Evolutionary conservation across 2,797 vertebrate species (phyloP).

Genomic region (Alcedo quadribrachys): DNA sequence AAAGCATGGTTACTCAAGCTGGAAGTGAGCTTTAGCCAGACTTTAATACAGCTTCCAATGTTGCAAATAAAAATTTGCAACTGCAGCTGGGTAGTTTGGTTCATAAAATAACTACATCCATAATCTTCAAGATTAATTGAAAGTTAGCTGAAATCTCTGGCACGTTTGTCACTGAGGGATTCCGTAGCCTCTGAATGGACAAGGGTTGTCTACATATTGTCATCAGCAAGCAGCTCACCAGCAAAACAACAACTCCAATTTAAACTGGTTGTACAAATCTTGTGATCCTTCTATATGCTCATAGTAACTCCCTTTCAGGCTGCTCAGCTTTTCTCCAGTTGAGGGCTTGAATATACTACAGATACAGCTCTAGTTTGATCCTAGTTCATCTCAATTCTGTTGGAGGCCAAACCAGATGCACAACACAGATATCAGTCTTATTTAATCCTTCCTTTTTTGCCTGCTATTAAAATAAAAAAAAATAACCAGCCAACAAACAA

Average conservation of each 20-base stretch:
- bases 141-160: slow-evolving; percentile 50
- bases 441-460: neutral
- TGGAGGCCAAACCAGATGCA: neutral
- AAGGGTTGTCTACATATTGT: neutral
- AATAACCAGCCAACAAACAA: too few species aligned
- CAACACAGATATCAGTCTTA: neutral
- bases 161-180: neutral
- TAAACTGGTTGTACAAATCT: neutral
- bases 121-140: slow-evolving; percentile 39
- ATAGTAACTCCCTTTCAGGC: neutral
- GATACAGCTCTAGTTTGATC: neutral
- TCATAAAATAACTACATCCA: slow-evolving; percentile 33
- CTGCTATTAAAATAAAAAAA: neutral
- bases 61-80: slow-evolving; percentile 52
- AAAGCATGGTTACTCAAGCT: slow-evolving; percentile 62
- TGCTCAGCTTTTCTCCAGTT: neutral
- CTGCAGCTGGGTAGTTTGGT: slow-evolving; percentile 38
- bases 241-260: neutral
- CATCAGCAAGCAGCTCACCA: neutral
- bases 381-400: neutral
- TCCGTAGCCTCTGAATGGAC: neutral
- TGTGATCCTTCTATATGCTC: neutral
- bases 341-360: neutral
- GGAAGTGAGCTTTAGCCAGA: slow-evolving; percentile 48
- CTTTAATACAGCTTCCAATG: slow-evolving; percentile 36